Percentiles rank a stretch among this genome's conserved stretches.
These are phyloP conservation scores for Andrena trimmerana DNA, from an alignment of 2,888 invertebrate genomes.

Conservation along the genomic window DNA sequence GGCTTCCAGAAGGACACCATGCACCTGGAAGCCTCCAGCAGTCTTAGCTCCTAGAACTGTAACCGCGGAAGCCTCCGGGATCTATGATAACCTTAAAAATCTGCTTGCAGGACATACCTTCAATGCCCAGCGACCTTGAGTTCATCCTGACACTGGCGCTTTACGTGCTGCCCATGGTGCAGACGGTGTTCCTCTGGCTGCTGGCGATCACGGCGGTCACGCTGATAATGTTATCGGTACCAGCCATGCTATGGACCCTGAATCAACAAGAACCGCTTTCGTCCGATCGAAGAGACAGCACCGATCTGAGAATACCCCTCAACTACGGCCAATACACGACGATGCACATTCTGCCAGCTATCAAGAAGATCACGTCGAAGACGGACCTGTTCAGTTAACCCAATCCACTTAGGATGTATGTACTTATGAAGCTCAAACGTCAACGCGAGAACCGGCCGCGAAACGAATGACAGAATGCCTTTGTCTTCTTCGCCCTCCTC, in stretches of 20 bases:
- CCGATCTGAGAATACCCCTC: slow-evolving; percentile 81
- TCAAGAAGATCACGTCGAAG: slow-evolving; percentile 82
- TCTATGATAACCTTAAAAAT: slow-evolving; percentile 3
- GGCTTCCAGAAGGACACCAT: no score
- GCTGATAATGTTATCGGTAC: slow-evolving; percentile 76
- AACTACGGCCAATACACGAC: slow-evolving; percentile 82
- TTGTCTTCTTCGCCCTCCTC: neutral
- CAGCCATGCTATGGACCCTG: slow-evolving; percentile 77
- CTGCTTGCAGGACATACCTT: slow-evolving; percentile 74
- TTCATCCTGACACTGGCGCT: slow-evolving; percentile 73
- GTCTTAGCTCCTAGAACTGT: neutral
- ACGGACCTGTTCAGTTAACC: slow-evolving; percentile 80
- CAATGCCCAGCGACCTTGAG: slow-evolving; percentile 69
- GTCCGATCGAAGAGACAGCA: slow-evolving; percentile 76
- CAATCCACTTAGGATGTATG: neutral
- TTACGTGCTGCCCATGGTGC: slow-evolving; percentile 76
- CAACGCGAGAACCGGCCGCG: slow-evolving; percentile 1
- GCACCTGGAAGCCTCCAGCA: neutral
- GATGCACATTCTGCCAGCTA: slow-evolving; percentile 81
- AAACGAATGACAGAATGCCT: neutral
- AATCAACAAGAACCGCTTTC: slow-evolving; percentile 77
- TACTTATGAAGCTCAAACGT: neutral
- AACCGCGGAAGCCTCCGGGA: neutral
- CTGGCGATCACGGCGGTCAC: slow-evolving; percentile 77
- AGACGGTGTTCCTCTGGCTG: slow-evolving; percentile 76